Percentiles rank a stretch among this genome's conserved stretches.
phyloP scores from a whole-genome alignment of 2,888 invertebrate genomes.

The Cryptosula pallasiana region DNA sequence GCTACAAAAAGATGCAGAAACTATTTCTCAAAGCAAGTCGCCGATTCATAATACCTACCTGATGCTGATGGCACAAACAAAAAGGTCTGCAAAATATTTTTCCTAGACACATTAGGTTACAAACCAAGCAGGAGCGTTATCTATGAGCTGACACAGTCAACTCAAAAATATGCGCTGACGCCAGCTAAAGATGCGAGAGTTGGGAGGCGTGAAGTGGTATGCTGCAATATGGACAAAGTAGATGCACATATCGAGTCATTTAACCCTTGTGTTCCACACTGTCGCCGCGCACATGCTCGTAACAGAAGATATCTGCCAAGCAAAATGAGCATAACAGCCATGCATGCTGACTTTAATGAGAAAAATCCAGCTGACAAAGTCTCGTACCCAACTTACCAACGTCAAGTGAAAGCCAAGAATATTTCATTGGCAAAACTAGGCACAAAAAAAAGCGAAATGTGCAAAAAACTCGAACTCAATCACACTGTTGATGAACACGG shows the following conservation, averaged over 20 bases:
- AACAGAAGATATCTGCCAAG: constrained; percentile 27
- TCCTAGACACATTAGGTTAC: constrained; percentile 27
- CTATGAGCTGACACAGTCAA: neutral
- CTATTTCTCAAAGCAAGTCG: neutral
- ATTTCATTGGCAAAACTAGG: constrained; percentile 29
- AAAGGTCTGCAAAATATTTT: constrained; percentile 27
- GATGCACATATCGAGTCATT: constrained; percentile 27
- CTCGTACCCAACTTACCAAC: constrained; percentile 26
- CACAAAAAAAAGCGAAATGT: constrained; percentile 28
- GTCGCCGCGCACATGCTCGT: constrained; percentile 28
- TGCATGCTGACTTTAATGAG: constrained; percentile 26
- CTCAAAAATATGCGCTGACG: neutral
- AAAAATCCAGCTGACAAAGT: constrained; percentile 16
- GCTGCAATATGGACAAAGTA: neutral
- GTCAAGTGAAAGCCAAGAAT: constrained; percentile 25
- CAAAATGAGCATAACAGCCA: constrained; percentile 26
- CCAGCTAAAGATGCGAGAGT: neutral
- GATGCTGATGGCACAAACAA: constrained; percentile 20
- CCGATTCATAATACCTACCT: constrained; percentile 23
- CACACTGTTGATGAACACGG: neutral
- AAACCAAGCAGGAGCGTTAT: neutral
- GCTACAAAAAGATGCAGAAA: neutral
- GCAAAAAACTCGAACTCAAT: constrained; percentile 23
- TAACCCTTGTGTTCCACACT: constrained; percentile 28
- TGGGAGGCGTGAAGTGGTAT: neutral